Percentiles rank a stretch among this genome's conserved stretches.
These are phyloP conservation scores for Andrena fulva DNA, from an alignment of 2,888 invertebrate species.

Conservation along the genomic window DNA sequence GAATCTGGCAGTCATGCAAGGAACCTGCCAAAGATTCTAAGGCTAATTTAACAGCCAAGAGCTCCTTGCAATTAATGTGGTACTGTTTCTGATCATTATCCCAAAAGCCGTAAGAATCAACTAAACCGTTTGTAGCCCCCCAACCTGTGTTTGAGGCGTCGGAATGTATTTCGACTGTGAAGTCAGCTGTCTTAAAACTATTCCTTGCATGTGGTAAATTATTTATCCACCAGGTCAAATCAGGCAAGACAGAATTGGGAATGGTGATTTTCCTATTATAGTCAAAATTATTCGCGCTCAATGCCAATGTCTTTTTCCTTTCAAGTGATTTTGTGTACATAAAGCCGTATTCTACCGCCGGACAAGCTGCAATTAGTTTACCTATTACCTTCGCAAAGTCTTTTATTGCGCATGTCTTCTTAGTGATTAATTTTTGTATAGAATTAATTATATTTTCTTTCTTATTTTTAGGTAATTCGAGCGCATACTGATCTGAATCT, in stretches of 20 bases:
- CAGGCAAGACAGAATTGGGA: too few relatives aligned
- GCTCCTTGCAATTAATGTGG: not conserved
- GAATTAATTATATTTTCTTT: not conserved
- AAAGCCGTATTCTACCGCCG: slow-evolving; percentile 6
- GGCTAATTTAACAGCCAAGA: too few relatives aligned
- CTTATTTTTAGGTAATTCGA: not conserved
- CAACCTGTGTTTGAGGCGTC: not conserved
- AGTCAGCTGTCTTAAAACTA: not conserved
- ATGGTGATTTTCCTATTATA: too few relatives aligned
- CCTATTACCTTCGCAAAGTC: not conserved
- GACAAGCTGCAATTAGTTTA: not conserved
- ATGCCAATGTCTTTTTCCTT: not conserved
- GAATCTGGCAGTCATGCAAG: too few relatives aligned
- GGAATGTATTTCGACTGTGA: not conserved
- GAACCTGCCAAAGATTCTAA: too few relatives aligned
- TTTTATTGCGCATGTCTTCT: not conserved
- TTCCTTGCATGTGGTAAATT: not conserved
- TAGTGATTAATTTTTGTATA: not conserved
- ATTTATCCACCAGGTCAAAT: too few relatives aligned
- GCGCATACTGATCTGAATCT: not conserved
- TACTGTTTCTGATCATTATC: not conserved
- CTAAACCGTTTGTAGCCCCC: not conserved
- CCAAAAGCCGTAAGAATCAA: not conserved
- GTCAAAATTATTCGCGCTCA: too few relatives aligned
- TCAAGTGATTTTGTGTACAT: not conserved